These are phyloP conservation scores for Cebidichthys violaceus DNA, from an alignment of 2,113 vertebrate genomes.

Conservation along the genomic window DNA sequence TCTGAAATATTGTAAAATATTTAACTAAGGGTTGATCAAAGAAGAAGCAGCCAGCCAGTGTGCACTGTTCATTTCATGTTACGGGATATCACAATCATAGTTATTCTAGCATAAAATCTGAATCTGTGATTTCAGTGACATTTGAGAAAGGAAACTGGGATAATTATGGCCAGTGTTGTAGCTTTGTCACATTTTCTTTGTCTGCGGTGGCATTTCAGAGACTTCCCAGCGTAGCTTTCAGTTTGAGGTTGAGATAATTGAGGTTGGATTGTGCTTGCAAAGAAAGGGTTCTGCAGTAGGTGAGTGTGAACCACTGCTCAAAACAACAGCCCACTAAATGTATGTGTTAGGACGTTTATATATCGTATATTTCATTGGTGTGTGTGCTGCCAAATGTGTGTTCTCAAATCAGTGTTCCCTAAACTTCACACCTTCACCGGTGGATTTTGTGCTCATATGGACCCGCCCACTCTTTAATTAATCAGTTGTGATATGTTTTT, in stretches of 20 bases:
- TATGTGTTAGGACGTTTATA: background rate
- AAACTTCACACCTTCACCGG: background rate
- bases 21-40: background rate
- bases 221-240: background rate
- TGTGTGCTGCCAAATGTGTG: background rate
- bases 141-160: background rate
- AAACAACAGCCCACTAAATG: background rate
- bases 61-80: background rate
- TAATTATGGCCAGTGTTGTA: background rate
- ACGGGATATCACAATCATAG: background rate
- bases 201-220: conserved; percentile 22
- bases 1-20: background rate
- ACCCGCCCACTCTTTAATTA: conserved; percentile 21
- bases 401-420: background rate
- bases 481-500: conserved; percentile 27
- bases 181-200: conserved; percentile 1
- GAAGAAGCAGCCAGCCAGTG: background rate
- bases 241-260: conserved; percentile 28
- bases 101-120: background rate
- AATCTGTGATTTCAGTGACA: conserved; percentile 2
- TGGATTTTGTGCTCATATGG: background rate
- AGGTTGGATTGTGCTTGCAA: conserved; percentile 2
- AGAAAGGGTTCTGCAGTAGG: conserved; percentile 8
- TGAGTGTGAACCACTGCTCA: background rate
- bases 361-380: background rate